Percentiles rank a stretch among this genome's conserved stretches.
Evolutionary conservation across 2,113 vertebrate genomes (phyloP).

Genomic region (Cavia aperea): DNA sequence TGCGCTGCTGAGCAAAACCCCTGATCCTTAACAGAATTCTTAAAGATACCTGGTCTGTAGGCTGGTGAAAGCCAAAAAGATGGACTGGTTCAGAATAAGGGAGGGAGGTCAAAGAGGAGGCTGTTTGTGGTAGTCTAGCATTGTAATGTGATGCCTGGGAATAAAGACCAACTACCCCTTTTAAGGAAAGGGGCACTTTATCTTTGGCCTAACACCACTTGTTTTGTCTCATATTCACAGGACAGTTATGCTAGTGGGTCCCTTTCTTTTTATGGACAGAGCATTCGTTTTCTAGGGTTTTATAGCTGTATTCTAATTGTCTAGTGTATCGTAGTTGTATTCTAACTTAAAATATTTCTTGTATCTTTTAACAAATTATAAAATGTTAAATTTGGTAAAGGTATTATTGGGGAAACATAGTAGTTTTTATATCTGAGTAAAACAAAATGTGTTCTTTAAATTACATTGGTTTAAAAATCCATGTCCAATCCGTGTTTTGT

Average conservation of each 20-base stretch:
- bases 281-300: slow-evolving; percentile 24
- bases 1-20: no score
- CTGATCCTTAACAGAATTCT: background rate
- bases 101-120: background rate
- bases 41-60: background rate
- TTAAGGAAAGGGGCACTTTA: slow-evolving; percentile 42
- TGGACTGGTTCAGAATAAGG: background rate
- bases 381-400: background rate
- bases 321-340: background rate
- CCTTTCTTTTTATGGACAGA: background rate
- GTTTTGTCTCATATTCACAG: slow-evolving; percentile 25
- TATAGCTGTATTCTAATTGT: slow-evolving; percentile 16
- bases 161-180: slow-evolving; percentile 10
- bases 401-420: background rate
- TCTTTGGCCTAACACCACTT: slow-evolving; percentile 2
- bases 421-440: slow-evolving; percentile 11
- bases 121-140: background rate
- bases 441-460: slow-evolving; percentile 22
- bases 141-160: slow-evolving; percentile 39
- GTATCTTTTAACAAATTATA: slow-evolving; percentile 5
- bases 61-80: background rate
- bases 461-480: background rate
- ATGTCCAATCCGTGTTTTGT: background rate
- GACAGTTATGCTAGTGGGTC: background rate
- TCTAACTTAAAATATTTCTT: slow-evolving; percentile 6